A percentile compares a stretch with the other conserved stretches of the same genome.
Evolutionary conservation across 2,888 invertebrate species (phyloP).

Genomic region (Drosophila gaucha): DNA sequence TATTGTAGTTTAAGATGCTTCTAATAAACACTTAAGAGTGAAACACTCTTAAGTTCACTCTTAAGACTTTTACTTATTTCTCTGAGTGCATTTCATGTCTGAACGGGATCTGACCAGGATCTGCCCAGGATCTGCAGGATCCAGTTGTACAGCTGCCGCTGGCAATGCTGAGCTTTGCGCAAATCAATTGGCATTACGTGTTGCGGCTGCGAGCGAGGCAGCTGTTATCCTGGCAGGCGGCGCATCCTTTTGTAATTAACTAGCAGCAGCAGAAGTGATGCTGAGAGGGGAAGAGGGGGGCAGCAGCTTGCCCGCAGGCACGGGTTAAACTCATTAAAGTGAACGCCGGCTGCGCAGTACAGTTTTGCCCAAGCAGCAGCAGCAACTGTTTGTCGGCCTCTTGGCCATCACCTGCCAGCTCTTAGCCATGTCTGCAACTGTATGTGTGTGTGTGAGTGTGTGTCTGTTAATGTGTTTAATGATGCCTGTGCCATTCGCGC

Average conservation of each 20-base stretch:
- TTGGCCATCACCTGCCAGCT: conserved; percentile 71
- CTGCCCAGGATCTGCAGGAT: conserved; percentile 52
- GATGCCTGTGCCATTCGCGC: conserved; percentile 72
- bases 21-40: no score
- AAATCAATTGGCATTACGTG: conserved; percentile 71
- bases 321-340: conserved; percentile 75
- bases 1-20: no score
- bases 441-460: conserved; percentile 11
- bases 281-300: not conserved
- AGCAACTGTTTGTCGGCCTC: conserved; percentile 63
- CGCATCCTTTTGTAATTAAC: conserved; percentile 75
- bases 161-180: conserved; percentile 46
- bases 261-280: conserved; percentile 21
- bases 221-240: conserved; percentile 69
- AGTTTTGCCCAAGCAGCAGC: conserved; percentile 48
- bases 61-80: not conserved
- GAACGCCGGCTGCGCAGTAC: conserved; percentile 57
- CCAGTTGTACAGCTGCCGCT: conserved; percentile 66
- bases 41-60: not conserved
- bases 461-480: conserved; percentile 78
- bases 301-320: conserved; percentile 57
- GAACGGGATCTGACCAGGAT: conserved; percentile 1
- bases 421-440: conserved; percentile 32
- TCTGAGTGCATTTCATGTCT: no score
- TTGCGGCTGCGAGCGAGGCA: conserved; percentile 42